Base-by-base conservation (phyloP, 2,888 invertebrate genomes). In the Imbricaverruca yamaguchii region DNA sequence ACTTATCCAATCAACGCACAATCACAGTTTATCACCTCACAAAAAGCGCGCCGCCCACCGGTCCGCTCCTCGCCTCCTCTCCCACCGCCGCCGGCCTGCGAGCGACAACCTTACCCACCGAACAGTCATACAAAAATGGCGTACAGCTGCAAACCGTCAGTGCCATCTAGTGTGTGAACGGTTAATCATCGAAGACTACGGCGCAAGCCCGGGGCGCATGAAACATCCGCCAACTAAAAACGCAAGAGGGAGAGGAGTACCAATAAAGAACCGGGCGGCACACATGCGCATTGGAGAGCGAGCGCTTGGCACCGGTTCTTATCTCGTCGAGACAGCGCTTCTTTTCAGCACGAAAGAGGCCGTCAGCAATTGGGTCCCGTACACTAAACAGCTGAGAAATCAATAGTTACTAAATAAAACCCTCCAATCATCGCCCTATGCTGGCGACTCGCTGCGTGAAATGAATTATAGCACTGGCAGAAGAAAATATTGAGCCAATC, bases 331-430 rank as follows among this genome's bases (percentile, higher is more conserved):
- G 25, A 69, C 69, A 0, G 69, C 69, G 25, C 69, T 39, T 25
- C 39, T 69, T 69, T 61, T 25, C 69, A 23, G 39, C 13, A 0
- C 12, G 3, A 7, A 39, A 23, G 23, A 13, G 39, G 69, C 65
- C 69, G 55, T 0, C 23, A 74, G 23, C 74, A 53, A 55, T 53
- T 55, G 74, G 18, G 4, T 53, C 4, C 74, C 74, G 74, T 74
- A 53, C 55, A 74, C 74, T 74, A 74, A 74, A 74, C 74, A 74
- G 74, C 53, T 55, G 74, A 74, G 53, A 18, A 74, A 74, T 74
- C 74, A 74, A 74, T 74, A 74, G 53, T 55, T 21, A 55, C 74
- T 74, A 74, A 74, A 55, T 74, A 74, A 74, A 74, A 74, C 23
- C 10, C 74, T 55, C 53, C 74, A 74, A 74, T 74, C 74, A 74